phyloP scores from a whole-genome alignment of 1,140 invertebrate species.

The Triops cancriformis region DNA sequence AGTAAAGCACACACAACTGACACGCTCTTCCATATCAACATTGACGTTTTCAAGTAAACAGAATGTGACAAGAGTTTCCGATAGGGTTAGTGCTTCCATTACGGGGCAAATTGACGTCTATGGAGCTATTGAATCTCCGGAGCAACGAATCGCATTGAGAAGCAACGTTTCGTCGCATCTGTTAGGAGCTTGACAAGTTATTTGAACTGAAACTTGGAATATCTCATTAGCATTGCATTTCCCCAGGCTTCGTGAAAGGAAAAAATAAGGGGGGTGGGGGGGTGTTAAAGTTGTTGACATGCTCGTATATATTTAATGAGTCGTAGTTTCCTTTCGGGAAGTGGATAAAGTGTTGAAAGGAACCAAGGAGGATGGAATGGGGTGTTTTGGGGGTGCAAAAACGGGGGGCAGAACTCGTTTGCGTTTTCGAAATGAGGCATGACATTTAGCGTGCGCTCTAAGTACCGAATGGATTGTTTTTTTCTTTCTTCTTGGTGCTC shows the following conservation, averaged over 20 bases:
- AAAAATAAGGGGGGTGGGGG: too few relatives aligned
- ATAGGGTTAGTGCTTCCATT: not conserved
- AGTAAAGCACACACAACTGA: not conserved
- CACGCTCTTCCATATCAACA: not conserved
- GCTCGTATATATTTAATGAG: too few relatives aligned
- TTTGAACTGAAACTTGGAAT: too few relatives aligned
- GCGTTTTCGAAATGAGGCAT: not conserved
- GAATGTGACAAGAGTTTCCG: not conserved
- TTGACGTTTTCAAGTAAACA: conserved; percentile 11
- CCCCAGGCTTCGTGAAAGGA: too few relatives aligned
- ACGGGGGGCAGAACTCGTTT: too few relatives aligned
- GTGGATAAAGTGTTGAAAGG: not conserved
- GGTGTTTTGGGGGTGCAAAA: not conserved
- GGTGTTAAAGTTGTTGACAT: too few relatives aligned
- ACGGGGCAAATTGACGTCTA: not conserved
- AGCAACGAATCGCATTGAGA: too few relatives aligned
- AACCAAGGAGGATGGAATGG: not conserved
- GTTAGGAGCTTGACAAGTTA: too few relatives aligned
- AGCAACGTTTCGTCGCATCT: too few relatives aligned
- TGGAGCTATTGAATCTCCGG: too few relatives aligned
- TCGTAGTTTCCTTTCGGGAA: too few relatives aligned
- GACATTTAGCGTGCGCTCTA: not conserved
- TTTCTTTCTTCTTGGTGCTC: not conserved
- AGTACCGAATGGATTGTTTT: not conserved
- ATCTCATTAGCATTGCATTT: too few relatives aligned